Base-by-base conservation (phyloP, 1,140 invertebrate genomes). In the Dufourea novaeangliae region DNA sequence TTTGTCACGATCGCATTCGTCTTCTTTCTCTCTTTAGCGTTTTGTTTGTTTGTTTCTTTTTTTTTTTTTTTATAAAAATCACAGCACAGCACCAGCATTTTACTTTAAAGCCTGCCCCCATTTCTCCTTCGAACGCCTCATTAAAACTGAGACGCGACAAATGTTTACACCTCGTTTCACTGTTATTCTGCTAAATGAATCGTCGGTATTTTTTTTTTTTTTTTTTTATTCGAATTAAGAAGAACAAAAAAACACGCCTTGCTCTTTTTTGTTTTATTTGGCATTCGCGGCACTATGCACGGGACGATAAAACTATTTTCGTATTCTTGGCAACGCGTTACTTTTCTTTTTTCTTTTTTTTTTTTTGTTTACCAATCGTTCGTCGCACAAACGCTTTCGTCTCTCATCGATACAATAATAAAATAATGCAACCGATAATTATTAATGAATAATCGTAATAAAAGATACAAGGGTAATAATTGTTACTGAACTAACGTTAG, bases 71-170 rank as follows among this genome's bases (percentile, higher is more conserved):
- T 90, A 91, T 89, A 91, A 91, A 92, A 91, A 92, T 91, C 90
- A 90, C 90, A 92, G 90, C 89, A 88, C 90, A 90, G 90, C 90
- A 90, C 89, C 89, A 90, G 90, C 89, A 87, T 90, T 90, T 57
- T 89, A 88, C 87, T 89, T 88, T 88, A 87, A 90, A 91, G 86
- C 88, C 88, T 85, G 90, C 85, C 87, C 86, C 77, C 20, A 6
- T 78, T 75, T 79, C 82, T 89, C 86, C 84, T 80, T 86, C 79
- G 78, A 80, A 52, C 79, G 86, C 80, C 88, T 78, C 88, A 90
- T 86, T 89, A 91, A 90, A 91, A 91, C 86, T 90, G 88, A 89
- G 83, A 82, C 86, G 81, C n/a, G 8, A 66, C 80, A 67, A 63
- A 80, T n/a, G 46, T 78, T 73, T 37, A 22, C 22, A 27, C 62